Evolutionary conservation across 1,140 invertebrate genomes (phyloP).

Genomic region (Musca domestica): DNA sequence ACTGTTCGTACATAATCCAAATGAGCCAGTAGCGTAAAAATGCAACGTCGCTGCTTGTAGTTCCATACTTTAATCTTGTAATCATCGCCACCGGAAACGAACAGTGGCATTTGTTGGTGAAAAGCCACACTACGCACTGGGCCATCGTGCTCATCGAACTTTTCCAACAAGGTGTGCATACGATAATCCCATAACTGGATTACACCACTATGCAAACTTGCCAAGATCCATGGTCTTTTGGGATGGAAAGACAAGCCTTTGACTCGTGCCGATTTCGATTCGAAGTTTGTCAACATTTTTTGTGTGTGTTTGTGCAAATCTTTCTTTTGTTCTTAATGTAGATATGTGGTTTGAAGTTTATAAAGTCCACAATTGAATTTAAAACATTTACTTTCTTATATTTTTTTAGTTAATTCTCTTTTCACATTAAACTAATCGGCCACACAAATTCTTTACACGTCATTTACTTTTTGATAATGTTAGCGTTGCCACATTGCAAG

Average conservation of each 20-base stretch:
- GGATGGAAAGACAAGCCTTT: constrained; percentile 98
- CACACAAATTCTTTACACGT: too few relatives aligned
- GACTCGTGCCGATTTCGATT: constrained; percentile 97
- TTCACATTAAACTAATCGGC: too few relatives aligned
- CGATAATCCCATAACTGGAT: constrained; percentile 99
- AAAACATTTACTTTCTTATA: too few relatives aligned
- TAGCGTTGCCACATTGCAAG: too few relatives aligned
- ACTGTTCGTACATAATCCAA: constrained; percentile 98
- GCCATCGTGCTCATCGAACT: constrained; percentile 99
- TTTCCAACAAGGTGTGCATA: constrained; percentile 97
- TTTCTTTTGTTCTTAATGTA: too few relatives aligned
- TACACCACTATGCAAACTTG: constrained; percentile 96
- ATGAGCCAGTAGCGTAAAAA: constrained; percentile 96
- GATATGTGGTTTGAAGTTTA: too few relatives aligned
- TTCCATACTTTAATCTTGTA: constrained; percentile 99
- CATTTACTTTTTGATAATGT: too few relatives aligned
- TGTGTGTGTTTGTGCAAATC: not conserved
- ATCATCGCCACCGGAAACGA: constrained; percentile 99
- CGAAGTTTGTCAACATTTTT: constrained; percentile 95
- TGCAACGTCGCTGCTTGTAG: constrained; percentile 95
- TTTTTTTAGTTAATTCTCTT: too few relatives aligned
- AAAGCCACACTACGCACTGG: constrained; percentile 98
- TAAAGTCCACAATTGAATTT: too few relatives aligned
- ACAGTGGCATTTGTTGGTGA: constrained; percentile 96
- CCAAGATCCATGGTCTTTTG: constrained; percentile 95